These are phyloP conservation scores for Rhynchonycteris naso DNA, from an alignment of 2,797 vertebrate species.

Conservation along the genomic window DNA sequence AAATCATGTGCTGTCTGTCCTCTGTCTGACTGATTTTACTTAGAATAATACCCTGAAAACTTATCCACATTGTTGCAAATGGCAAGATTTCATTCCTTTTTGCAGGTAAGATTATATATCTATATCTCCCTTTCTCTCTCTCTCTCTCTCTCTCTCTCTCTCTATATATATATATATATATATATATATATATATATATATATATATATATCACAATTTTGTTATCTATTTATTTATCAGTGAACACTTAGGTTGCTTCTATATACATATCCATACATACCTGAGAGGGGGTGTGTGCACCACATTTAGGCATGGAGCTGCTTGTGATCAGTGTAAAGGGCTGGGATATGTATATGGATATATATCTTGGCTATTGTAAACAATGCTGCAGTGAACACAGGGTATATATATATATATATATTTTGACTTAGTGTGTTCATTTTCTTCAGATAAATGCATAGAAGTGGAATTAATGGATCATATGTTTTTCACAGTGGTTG, in stretches of 20 bases:
- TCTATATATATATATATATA: too few relatives aligned
- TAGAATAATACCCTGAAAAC: not conserved
- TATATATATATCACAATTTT: not conserved
- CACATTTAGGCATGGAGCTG: not conserved
- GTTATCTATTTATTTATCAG: not conserved
- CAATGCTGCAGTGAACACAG: not conserved
- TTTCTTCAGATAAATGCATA: not conserved
- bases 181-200: too few relatives aligned
- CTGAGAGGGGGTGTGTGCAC: not conserved
- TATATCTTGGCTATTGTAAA: not conserved
- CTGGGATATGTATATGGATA: too few relatives aligned
- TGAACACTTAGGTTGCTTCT: not conserved
- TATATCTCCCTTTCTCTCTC: too few relatives aligned
- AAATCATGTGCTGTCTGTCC: not conserved
- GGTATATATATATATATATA: not conserved
- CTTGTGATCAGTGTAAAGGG: not conserved
- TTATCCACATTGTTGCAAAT: not conserved
- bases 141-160: too few relatives aligned
- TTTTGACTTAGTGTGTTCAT: not conserved
- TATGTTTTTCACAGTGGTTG: not conserved
- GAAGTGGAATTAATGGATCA: not conserved
- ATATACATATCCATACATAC: not conserved
- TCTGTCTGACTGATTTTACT: not conserved
- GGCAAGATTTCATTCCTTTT: not conserved
- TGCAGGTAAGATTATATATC: not conserved